Base-by-base conservation (phyloP, 2,113 vertebrate species). In the Semicossyphus pulcher region DNA sequence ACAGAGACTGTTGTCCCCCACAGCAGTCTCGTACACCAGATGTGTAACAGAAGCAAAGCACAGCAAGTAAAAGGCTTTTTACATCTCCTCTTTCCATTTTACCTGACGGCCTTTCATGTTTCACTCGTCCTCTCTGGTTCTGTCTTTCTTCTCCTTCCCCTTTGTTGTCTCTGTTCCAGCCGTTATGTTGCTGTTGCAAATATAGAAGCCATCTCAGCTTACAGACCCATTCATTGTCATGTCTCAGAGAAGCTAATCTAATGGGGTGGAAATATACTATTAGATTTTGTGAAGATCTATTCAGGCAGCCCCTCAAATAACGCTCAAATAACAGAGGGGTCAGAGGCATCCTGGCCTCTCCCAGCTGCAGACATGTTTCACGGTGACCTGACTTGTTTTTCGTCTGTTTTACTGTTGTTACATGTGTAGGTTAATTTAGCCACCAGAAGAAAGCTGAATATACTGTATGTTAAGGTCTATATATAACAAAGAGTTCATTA, bases 171-270 rank as follows among this genome's bases (percentile, higher is more conserved):
- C 23, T 10, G 44, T 23, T 34, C 20, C 44, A 32, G 47, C 32
- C 72, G 28, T 80, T 26, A 3, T 42, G 2, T 64, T 68, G 18
- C 23, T 1, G 2, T 56, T 44, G 0, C 39, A 49, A 69, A 44
- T 26, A 69, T 26, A 69, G 41, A 82, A 56, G 26, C 42, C 34
- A 56, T 72, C 63, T 69, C 54, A 57, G 39, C 45, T 64, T 49
- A 60, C 67, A 31, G 36, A 41, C 10, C 45, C 48, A 62, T 62
- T 31, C 60, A 28, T n/a, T 29, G 45, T 42, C 34, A 49, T 60
- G 36, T 65, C 47, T 64, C 45, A 63, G 28, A 48, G 32, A 59
- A n/a, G 16, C 52, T 0, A n/a, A 54, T 63, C 4, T 32, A 67
- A 49, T 1, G 37, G 51, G 29, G 28, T 15, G 49, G 23, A 41